phyloP scores from a whole-genome alignment of 2,888 invertebrate genomes.

The Lucinisca nassula region DNA sequence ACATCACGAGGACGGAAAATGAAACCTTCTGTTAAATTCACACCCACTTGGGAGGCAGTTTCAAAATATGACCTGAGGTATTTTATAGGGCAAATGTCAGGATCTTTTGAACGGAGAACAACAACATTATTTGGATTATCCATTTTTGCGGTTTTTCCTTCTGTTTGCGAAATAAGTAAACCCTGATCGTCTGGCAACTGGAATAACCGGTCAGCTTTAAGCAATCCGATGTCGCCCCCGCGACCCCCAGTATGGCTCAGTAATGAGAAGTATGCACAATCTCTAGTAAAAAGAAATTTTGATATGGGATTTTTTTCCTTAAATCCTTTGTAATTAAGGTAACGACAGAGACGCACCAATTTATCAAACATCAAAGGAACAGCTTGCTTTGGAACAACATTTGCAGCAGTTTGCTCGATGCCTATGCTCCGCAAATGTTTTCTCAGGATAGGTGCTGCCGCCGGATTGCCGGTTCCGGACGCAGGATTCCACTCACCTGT shows the following conservation, averaged over 20 bases:
- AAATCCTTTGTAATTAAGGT: background rate
- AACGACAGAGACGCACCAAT: too few relatives aligned
- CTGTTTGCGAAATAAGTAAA: background rate
- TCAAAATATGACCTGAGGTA: background rate
- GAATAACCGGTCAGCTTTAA: background rate
- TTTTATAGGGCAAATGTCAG: background rate
- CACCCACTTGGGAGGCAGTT: background rate
- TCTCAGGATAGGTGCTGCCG: too few relatives aligned
- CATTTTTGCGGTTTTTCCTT: background rate
- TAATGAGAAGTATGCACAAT: constrained; percentile 9
- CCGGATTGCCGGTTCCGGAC: too few relatives aligned
- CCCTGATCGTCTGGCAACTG: background rate
- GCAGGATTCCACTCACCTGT: too few relatives aligned
- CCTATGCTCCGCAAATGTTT: too few relatives aligned
- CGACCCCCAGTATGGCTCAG: constrained; percentile 11
- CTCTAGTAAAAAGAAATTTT: background rate
- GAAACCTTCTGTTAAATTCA: background rate
- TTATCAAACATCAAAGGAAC: too few relatives aligned
- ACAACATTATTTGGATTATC: constrained; percentile 20
- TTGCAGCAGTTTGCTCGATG: too few relatives aligned
- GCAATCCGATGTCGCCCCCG: background rate
- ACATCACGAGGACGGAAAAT: background rate
- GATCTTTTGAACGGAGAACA: background rate
- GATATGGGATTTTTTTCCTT: background rate
- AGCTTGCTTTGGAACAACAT: too few relatives aligned